Base-by-base conservation (phyloP, 2,113 vertebrate species). In the Gadus chalcogrammus region DNA sequence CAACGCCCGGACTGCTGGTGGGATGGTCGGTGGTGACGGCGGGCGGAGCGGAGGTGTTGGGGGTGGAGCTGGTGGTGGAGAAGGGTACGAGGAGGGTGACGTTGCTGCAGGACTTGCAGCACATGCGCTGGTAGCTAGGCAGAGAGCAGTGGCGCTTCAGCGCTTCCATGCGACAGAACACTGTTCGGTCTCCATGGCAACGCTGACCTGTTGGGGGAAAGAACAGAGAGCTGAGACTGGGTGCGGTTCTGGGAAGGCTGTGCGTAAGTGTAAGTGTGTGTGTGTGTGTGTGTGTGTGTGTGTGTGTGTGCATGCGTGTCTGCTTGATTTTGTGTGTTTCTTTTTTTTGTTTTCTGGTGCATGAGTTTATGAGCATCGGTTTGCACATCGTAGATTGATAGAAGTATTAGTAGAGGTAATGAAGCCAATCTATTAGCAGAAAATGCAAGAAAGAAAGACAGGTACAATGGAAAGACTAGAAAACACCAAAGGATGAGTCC, bases 181-280 rank as follows among this genome's bases (percentile, higher is more conserved):
- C 87, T 31, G 96, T 97, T 85, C 94, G 97, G 94, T 99, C 97
- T 70, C 91, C 93, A 89, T 94, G 92, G 89, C 97, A 99, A 84
- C 85, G 93, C 67, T 78, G 87, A 84, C 93, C 97, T 99, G 95
- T 48, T 84, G 94, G 95, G 89, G 93, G 78, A 97, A 88, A 91
- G 78, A 84, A 85, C 78, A 90, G 67, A 85, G 59, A 84, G 67
- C 76, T 88, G 73, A 89, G 78, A 84, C 65, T 31, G 74, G 76
- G 76, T 22, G 20, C 58, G 76, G 67, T 56, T 55, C 52, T 20
- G 11, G 22, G 56, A 70, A 72, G 65, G 64, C 62, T 12, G 60
- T 74, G 38, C 56, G 58, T 64, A 53, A 67, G 35, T 73, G 42
- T 53, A 35, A 16, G 38, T 61, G 58, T 64, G 59, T 69, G 35